Conservation (phyloP, 2,888 invertebrate species). For the Ichneumon xanthorius region DNA sequence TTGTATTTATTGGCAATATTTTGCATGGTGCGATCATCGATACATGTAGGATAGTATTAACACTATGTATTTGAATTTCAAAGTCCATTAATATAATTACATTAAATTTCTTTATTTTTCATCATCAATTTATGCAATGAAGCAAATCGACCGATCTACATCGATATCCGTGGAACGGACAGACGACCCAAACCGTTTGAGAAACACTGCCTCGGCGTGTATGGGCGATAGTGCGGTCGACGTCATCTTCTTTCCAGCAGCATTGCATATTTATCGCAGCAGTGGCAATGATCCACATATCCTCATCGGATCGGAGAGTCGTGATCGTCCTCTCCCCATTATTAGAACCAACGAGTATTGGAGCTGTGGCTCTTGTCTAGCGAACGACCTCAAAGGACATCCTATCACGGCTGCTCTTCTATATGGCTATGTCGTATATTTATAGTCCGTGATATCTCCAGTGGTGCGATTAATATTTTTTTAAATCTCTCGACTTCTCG, state of each 20-base stretch:
- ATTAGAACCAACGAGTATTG: conserved; percentile 60
- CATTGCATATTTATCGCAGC: conserved; percentile 77
- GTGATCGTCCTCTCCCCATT: conserved; percentile 65
- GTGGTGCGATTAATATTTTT: conserved; percentile 37
- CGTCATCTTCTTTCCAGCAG: conserved; percentile 74
- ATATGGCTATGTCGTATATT: not conserved
- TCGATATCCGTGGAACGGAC: not conserved
- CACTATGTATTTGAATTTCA: too few species aligned
- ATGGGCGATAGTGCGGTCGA: conserved; percentile 55
- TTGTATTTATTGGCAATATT: too few species aligned
- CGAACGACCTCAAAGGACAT: conserved; percentile 45
- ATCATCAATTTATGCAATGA: not conserved
- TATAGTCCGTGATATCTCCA: conserved; percentile 10
- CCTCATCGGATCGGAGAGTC: conserved; percentile 68
- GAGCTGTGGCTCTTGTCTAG: conserved; percentile 50
- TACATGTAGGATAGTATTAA: too few species aligned
- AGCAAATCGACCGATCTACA: not conserved
- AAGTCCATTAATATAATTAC: too few species aligned
- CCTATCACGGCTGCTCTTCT: conserved; percentile 6
- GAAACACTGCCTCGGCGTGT: conserved; percentile 64
- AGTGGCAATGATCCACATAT: conserved; percentile 82
- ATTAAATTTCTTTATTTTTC: not conserved
- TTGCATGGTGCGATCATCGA: too few species aligned
- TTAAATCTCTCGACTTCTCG: not conserved
- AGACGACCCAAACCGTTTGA: conserved; percentile 53